Base-by-base conservation (phyloP, 2,113 vertebrate genomes). In the Ochotona curzoniae region DNA sequence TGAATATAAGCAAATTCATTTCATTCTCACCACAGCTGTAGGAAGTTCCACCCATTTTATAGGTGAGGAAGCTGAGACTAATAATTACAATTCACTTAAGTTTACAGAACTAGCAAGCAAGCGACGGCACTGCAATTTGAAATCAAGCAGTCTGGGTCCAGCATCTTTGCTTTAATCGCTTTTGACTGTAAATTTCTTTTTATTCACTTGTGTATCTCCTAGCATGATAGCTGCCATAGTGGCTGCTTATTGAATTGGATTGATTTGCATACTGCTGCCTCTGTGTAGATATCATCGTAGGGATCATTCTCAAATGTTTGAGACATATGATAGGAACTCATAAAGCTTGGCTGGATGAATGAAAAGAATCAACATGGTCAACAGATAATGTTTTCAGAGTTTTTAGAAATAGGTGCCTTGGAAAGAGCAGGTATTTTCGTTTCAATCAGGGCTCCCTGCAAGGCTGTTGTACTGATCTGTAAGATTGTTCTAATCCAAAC, bases 381-480 rank as follows among this genome's bases (percentile, higher is more conserved):
- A 70, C 95, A 92, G 63, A 67, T 81, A 51, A 92, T 70, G 38
- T 90, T 87, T 79, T 80, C 35, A 66, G 32, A 9, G 73, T 60
- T 94, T 95, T 74, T 86, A 32, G 25, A 87, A 74, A 88, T 21
- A 7, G 30, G 66, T 92, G 38, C 60, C 47, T 92, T 80, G 51
- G n/a, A 86, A 91, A 96, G 38, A 14, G 49, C 85, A 81, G 54
- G 30, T 18, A 75, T 75, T 92, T 92, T 86, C 28, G 20, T 88
- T 90, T 82, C 32, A 90, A 8, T 51, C 8, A 21, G 35, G 2
- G 3, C n/a, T 94, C 66, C 23, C 47, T 71, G n/a, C 64, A 82
- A 23, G n/a, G 11, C 61, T 90, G 9, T 44, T 61, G 21, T 15
- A 8, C 28, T 49, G 71, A 85, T 76, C 49, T 47, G 60, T 15